Conservation (phyloP, 1,140 invertebrate species). For the Drosophila sturtevanti region DNA sequence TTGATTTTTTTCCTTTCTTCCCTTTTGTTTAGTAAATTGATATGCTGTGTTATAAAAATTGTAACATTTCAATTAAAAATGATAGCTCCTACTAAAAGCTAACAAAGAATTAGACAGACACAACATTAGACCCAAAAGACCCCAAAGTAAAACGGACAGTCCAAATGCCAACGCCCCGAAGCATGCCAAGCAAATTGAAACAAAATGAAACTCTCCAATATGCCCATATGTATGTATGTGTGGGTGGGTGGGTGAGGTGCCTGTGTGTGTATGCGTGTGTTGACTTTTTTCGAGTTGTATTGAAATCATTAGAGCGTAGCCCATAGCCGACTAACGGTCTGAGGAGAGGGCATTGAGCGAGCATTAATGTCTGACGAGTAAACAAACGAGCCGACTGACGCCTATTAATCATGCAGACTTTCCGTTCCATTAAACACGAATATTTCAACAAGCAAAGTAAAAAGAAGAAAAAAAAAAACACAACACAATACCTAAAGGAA, state of each 20-base stretch:
- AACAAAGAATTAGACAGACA: constrained; percentile 10
- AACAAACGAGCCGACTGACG: constrained; percentile 64
- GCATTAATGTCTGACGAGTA: constrained; percentile 71
- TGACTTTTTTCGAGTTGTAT: constrained; percentile 55
- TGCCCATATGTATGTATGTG: constrained; percentile 18
- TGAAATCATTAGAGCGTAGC: constrained; percentile 75
- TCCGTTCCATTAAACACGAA: constrained; percentile 74
- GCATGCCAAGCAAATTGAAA: constrained; percentile 68
- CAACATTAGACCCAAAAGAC: constrained; percentile 23
- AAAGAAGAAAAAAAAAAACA: background rate
- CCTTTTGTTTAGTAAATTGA: constrained; percentile 24
- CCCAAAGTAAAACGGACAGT: constrained; percentile 25
- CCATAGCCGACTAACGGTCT: constrained; percentile 6
- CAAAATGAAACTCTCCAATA: constrained; percentile 56
- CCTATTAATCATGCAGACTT: constrained; percentile 81
- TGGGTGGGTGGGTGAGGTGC: constrained; percentile 18
- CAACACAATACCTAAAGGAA: too few relatives aligned
- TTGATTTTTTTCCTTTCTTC: constrained; percentile 1
- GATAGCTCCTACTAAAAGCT: constrained; percentile 41
- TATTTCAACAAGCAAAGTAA: constrained; percentile 50
- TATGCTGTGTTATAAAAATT: constrained; percentile 33
- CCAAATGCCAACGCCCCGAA: constrained; percentile 46
- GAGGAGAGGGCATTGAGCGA: constrained; percentile 17
- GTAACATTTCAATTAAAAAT: constrained; percentile 63
- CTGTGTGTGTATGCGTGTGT: constrained; percentile 41